Base-by-base conservation (phyloP, 2,797 vertebrate species). In the Chelonia mydas region DNA sequence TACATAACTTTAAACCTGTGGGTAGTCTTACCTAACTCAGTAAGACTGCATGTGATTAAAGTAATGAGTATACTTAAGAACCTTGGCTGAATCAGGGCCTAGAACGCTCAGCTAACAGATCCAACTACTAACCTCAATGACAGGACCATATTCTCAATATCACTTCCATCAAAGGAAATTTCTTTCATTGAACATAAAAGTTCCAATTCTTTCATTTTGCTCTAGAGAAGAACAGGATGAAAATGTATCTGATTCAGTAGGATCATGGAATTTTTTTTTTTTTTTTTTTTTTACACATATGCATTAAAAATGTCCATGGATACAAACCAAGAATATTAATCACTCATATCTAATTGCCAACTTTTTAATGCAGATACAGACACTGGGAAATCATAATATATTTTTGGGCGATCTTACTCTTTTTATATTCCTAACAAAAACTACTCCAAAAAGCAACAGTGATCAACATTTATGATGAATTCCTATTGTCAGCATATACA, bases 201-300 rank as follows among this genome's bases (percentile, higher is more conserved):
- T 92, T 99, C 99, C 92, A 99, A 97, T 96, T 99, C 99, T 97
- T 99, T 99, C 95, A 99, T 99, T 98, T 99, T 99, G 98, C 99
- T 99, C 99, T 99, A 95, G 80, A 93, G 88, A 93, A 92, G 83
- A 85, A 96, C 95, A 84, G 96, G 92, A 94, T 92, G 90, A 90
- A 84, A 80, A 81, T 78, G 79, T 87, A 57, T 45, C 37, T 80
- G 57, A 53, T 92, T 85, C 33, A 89, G 54, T 27, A 81, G 81
- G 88, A 84, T 6, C 45, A 87, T 91, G 31, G 72, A 86, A 72
- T 50, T 3, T 50, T 50, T 50, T 50, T 82, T 92, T n/a, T n/a
- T n/a, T n/a, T 33, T 50, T 50, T 82, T 92, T 41, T 41, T 10
- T 55, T 33, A 31, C 45, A 83, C 3, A 59, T 16, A 51, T 25